These are phyloP conservation scores for Erynnis tages DNA, from an alignment of 2,888 invertebrate species.

Conservation along the genomic window DNA sequence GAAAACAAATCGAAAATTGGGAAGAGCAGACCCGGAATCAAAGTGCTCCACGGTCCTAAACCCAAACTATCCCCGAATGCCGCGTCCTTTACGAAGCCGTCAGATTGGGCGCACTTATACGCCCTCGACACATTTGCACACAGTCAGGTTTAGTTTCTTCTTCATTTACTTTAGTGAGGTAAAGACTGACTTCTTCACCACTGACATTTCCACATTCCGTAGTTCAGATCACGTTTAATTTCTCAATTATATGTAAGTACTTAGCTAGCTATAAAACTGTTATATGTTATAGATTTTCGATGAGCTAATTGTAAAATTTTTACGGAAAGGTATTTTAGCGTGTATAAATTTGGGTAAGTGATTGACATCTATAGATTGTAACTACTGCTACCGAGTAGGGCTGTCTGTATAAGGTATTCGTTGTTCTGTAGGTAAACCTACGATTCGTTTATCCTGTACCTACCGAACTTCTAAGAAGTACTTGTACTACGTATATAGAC, in stretches of 20 bases:
- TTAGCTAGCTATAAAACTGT: conserved; percentile 39
- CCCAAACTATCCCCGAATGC: conserved; percentile 17
- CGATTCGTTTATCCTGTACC: conserved; percentile 31
- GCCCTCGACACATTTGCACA: conserved; percentile 51
- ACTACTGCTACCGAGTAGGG: conserved; percentile 15
- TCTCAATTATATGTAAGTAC: conserved; percentile 20
- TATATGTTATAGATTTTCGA: conserved; percentile 55
- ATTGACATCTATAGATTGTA: conserved; percentile 15
- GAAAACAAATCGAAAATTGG: conserved; percentile 29
- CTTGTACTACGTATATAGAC: conserved; percentile 42
- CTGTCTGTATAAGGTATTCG: conserved; percentile 10
- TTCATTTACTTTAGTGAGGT: conserved; percentile 65
- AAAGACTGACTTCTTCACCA: conserved; percentile 76
- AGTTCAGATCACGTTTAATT: conserved; percentile 32
- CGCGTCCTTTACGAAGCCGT: conserved; percentile 44
- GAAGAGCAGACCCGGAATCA: conserved; percentile 29
- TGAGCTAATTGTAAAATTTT: conserved; percentile 35
- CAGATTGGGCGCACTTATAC: conserved; percentile 49
- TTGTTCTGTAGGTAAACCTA: conserved; percentile 45
- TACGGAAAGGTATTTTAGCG: conserved; percentile 28
- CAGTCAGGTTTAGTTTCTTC: conserved; percentile 64
- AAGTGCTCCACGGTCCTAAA: conserved; percentile 10
- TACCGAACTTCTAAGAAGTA: conserved; percentile 67
- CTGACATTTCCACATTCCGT: conserved; percentile 36
- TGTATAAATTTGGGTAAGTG: conserved; percentile 26